Evolutionary conservation across 1,140 invertebrate genomes (phyloP), one percentile per base, ranked within the genome.

Genomic region (Atta colombica): DNA sequence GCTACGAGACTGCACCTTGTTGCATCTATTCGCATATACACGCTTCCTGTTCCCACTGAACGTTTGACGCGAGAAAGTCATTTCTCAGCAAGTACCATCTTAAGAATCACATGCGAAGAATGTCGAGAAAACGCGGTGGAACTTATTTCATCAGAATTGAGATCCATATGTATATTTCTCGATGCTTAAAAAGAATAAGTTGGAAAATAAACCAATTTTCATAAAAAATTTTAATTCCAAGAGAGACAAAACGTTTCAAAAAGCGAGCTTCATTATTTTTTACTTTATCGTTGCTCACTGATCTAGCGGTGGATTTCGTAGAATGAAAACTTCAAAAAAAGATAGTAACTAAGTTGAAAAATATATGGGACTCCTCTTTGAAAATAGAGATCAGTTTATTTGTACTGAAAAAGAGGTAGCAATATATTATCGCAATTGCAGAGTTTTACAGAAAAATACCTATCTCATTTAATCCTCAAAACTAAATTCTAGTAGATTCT

Each of bases 1-100:
- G 49, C 78, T 88, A 85, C 88, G 88, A 92, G 90, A 90, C 87
- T 89, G 89, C 89, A 89, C 89, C 87, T 92, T 78, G 58, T 75
- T 74, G 61, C 77, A 53, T 74, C 68, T 81, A 80, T 75, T 88
- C 69, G 77, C 65, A 77, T 88, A 77, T 80, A 77, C 68, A 35
- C 80, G 51, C 18, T 66, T 3, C 21, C 66, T 77, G 53, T 68
- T 80, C 18, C 35, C 78, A 12, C 65, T 28, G 58, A 45, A 45
- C 39, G 69, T 75, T 84, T 84, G 55, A 74, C 39, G 55, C 18
- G 28, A 35, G 31, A 63, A 84, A 84, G 69, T 84, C 69, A 84
- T 84, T 75, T 84, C n/a, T 14, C 45, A 49, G 69, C 55, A 10
- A 84, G 51, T 21, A 55, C 10, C 21, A 21, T 0, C 21, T 58